Evolutionary conservation across 2,113 vertebrate genomes (phyloP), one percentile per base, ranked within the genome.

Genomic region (Mus pahari): DNA sequence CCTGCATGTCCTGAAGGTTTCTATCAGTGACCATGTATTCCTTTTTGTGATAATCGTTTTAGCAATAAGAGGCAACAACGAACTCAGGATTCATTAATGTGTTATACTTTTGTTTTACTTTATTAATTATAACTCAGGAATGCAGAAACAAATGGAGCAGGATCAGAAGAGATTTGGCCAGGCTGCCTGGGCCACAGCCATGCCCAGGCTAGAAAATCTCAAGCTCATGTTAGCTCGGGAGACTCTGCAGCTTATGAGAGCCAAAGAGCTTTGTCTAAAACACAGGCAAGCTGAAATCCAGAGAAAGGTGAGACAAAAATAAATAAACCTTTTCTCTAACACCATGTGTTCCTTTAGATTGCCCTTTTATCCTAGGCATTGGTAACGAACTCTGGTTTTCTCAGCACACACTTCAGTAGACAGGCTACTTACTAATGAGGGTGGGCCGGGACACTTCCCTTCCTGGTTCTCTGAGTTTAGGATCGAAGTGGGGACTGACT

Each of bases 71-170:
- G 17, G 70, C 33, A 87, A 6, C 62, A 82, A 87, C 77, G 31
- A 70, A 36, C 45, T 60, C 14, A 26, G 36, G 58, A 36, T 75
- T 83, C 60, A 26, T 64, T 45, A 75, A 58, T 60, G 58, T 71
- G 13, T 45, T 64, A 1, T 86, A 50, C 14, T 81, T 89, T 31
- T 70, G 68, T 75, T 84, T 87, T 75, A 33, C 71, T 53, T 92
- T 86, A 62, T 79, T 42, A 89, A 93, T 88, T 90, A 33, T n/a
- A 60, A 36, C 66, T 28, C 97, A 99, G 99, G 98, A 92, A 99
- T 99, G 99, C 96, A 99, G 92, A 99, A 99, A 97, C 99, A 99
- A 96, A 99, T 99, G 99, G 99, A 99, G 91, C 98, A 98, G 81
- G 99, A 99, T 93, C 98, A 97, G 90, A 96, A 98, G 93, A 98